Conservation (phyloP, 2,797 vertebrate species). For the Hozukius guyotensis region DNA sequence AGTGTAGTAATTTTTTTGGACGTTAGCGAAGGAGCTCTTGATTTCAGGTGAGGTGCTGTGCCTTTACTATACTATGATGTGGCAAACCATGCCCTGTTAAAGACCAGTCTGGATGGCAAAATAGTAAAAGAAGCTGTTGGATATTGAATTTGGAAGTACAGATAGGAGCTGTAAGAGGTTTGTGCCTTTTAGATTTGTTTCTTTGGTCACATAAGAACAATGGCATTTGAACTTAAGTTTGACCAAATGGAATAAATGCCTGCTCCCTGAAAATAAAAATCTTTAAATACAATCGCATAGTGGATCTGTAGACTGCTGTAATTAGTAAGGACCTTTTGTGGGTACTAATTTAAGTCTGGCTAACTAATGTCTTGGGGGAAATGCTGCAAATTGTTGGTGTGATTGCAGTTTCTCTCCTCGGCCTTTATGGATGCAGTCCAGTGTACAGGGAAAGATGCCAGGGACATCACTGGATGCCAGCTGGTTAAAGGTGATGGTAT, state of each 20-base stretch:
- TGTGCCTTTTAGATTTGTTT: background rate
- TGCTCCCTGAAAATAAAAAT: background rate
- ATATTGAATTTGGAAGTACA: background rate
- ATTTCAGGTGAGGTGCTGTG: background rate
- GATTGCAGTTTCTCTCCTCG: background rate
- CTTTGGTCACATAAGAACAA: background rate
- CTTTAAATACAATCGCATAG: background rate
- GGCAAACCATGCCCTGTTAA: background rate
- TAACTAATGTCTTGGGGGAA: background rate
- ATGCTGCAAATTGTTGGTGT: background rate
- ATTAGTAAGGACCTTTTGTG: background rate
- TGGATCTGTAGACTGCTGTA: background rate
- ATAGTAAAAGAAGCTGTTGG: background rate
- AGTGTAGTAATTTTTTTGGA: background rate
- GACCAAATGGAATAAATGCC: background rate
- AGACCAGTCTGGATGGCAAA: background rate
- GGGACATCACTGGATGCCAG: conserved; percentile 10
- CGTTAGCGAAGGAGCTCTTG: background rate
- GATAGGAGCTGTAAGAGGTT: background rate
- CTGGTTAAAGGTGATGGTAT: conserved; percentile 26
- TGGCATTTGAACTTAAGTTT: background rate
- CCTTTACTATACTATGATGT: background rate
- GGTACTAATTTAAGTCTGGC: background rate
- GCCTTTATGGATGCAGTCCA: conserved; percentile 5
- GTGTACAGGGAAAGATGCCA: conserved; percentile 16